Conservation (phyloP, 2,797 vertebrate genomes). For the Premnoplex brunnescens region DNA sequence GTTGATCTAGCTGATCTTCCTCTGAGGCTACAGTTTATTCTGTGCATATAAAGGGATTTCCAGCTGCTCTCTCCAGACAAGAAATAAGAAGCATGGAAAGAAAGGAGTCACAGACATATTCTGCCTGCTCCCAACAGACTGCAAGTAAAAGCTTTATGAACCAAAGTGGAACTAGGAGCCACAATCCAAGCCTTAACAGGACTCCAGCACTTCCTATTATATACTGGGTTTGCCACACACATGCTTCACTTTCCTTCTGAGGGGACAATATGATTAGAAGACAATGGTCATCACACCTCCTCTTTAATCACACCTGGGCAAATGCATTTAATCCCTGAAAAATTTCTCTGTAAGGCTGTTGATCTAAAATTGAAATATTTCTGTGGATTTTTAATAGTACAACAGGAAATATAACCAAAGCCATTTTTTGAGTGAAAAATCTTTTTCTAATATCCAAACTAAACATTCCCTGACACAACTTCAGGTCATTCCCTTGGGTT, state of each 20-base stretch:
- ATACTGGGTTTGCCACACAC: neutral
- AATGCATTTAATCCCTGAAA: neutral
- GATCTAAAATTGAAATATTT: neutral
- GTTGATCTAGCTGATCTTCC: neutral
- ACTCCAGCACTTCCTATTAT: neutral
- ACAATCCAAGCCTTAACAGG: neutral
- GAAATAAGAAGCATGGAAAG: neutral
- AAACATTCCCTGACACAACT: neutral
- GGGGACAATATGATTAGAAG: neutral
- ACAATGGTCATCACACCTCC: neutral
- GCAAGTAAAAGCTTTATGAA: neutral
- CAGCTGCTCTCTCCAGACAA: neutral
- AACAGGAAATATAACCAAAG: neutral
- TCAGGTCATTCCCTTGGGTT: neutral
- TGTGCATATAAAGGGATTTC: neutral
- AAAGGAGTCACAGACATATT: neutral
- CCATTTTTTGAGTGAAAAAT: no score
- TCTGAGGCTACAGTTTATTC: neutral
- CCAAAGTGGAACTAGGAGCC: neutral
- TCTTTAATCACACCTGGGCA: neutral
- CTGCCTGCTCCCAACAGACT: neutral
- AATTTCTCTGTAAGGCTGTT: neutral
- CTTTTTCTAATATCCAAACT: no score
- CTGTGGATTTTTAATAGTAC: neutral
- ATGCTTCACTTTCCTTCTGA: neutral